These are phyloP conservation scores for Apostichopus parvimensis DNA, from an alignment of 35 echinoderm and acorn worm species.

Conservation along the genomic window DNA sequence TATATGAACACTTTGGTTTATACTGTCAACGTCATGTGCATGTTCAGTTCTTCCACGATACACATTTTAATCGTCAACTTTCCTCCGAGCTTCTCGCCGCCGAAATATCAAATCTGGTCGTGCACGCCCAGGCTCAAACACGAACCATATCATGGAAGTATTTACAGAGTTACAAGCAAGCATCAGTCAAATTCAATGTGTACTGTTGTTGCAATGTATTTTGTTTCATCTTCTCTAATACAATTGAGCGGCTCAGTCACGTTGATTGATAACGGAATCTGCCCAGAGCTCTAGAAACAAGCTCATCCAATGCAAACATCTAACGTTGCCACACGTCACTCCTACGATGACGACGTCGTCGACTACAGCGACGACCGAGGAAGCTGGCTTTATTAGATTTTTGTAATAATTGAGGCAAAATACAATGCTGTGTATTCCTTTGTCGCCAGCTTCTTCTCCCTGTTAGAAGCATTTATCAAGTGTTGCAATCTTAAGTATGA, in stretches of 20 bases:
- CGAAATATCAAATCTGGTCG: neutral
- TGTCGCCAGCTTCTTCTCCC: neutral
- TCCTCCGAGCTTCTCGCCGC: too few relatives aligned
- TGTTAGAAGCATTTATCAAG: slow-evolving; percentile 42
- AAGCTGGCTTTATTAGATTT: slow-evolving; percentile 38
- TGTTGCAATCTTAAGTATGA: slow-evolving; percentile 35
- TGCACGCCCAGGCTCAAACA: neutral
- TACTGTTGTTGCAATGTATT: neutral
- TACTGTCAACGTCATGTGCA: too few relatives aligned
- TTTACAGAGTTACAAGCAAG: neutral
- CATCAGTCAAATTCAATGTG: neutral
- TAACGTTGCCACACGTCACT: slow-evolving; percentile 35
- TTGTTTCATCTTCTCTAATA: slow-evolving; percentile 14
- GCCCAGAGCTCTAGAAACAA: slow-evolving; percentile 29
- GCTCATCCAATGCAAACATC: slow-evolving; percentile 41
- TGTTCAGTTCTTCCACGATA: too few relatives aligned
- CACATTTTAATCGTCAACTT: too few relatives aligned
- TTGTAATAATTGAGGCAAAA: slow-evolving; percentile 53
- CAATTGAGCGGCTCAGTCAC: slow-evolving; percentile 15
- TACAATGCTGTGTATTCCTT: slow-evolving; percentile 40
- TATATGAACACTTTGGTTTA: too few relatives aligned
- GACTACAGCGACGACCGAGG: neutral
- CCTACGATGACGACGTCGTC: neutral
- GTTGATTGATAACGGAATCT: slow-evolving; percentile 30
- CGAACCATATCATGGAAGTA: neutral